These are phyloP conservation scores for Montipora foliosa DNA, from an alignment of 64 coral and sea anemone genomes.

Conservation along the genomic window DNA sequence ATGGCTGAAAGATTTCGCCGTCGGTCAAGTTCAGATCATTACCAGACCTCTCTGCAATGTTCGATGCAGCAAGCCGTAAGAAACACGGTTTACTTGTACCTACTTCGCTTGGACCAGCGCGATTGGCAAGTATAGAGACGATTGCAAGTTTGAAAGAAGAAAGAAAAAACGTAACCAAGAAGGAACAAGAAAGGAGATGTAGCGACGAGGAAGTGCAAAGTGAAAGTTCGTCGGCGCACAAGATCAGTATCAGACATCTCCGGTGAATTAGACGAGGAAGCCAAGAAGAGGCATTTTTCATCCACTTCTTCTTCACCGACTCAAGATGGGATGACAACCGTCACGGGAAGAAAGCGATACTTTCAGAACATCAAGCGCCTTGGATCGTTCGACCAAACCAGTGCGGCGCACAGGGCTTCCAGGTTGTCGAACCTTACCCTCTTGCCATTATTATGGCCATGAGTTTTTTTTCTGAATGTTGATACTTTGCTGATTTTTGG, in stretches of 20 bases:
- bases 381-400: neutral
- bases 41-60: conserved; percentile 85
- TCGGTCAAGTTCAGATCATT: conserved; percentile 70
- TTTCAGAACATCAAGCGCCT: neutral
- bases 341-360: neutral
- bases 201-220: neutral
- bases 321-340: neutral
- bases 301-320: neutral
- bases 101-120: neutral
- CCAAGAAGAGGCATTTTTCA: neutral
- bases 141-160: neutral
- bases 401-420: neutral
- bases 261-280: neutral
- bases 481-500: no score
- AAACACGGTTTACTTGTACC: neutral
- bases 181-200: neutral
- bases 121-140: neutral
- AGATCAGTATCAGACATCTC: neutral
- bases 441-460: no score
- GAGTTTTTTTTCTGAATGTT: no score
- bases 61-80: conserved; percentile 76
- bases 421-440: neutral
- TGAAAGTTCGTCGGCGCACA: neutral
- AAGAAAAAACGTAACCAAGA: neutral
- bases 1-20: neutral